Percentiles rank a stretch among this genome's conserved stretches.
Evolutionary conservation across 2,888 invertebrate genomes (phyloP).

Genomic region (Lottia scabra): DNA sequence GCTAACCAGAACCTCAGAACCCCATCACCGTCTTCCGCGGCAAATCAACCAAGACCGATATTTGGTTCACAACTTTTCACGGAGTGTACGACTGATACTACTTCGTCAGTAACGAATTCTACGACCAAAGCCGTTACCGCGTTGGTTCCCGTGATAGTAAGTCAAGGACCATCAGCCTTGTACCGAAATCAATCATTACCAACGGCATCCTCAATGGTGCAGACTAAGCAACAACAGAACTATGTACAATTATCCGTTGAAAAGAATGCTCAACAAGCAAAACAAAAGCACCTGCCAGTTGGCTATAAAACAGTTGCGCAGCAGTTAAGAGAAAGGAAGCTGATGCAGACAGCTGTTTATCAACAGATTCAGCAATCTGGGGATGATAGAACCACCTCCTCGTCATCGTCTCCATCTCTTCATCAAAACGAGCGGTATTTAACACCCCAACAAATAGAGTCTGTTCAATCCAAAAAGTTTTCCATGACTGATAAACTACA

Average conservation of each 20-base stretch:
- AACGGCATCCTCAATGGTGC: neutral
- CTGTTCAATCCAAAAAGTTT: conserved; percentile 18
- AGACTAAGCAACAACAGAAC: neutral
- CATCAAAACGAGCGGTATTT: too few relatives aligned
- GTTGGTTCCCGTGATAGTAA: neutral
- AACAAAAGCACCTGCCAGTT: neutral
- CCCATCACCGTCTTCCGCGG: neutral
- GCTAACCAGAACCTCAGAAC: neutral
- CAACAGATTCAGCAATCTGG: too few relatives aligned
- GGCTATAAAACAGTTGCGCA: neutral
- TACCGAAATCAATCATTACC: neutral
- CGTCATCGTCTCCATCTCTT: too few relatives aligned
- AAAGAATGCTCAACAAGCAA: neutral
- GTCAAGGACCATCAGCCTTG: neutral
- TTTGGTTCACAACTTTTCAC: neutral
- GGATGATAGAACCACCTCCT: too few relatives aligned
- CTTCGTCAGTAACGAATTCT: neutral
- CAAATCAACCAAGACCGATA: neutral
- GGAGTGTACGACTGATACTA: neutral
- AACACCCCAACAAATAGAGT: neutral
- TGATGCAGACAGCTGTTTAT: too few relatives aligned
- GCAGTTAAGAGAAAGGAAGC: neutral
- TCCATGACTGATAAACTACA: conserved; percentile 28
- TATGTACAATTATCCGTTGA: neutral
- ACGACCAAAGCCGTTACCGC: neutral